Evolutionary conservation across 1,140 invertebrate species (phyloP), one percentile per base, ranked within the genome.

Genomic region (Parapsyche elsis): DNA sequence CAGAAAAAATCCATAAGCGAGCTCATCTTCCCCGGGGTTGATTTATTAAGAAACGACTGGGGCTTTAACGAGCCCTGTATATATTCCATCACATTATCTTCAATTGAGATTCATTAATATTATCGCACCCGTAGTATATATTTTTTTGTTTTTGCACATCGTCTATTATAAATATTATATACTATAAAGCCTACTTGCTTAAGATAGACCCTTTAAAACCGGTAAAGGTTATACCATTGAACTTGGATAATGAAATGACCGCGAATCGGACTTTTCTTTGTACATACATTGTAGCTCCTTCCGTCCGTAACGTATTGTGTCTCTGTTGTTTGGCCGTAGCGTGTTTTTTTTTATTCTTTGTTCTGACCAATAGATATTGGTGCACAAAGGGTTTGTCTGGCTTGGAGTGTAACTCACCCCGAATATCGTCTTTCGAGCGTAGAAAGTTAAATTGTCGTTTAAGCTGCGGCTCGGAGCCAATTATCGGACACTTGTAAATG

Each of bases 31-130:
- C 16, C 21, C 2, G 59, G 21, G 64, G 64, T 67, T 67, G 64
- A 67, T 67, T 67, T 67, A 67, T 67, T 67, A 67, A 67, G 64
- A 67, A 67, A 30, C 24, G 64, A 23, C 14, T 12, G 49, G 49
- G 49, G 49, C 49, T 53, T 16, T 53, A 53, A 53, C 49, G 49
- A 53, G 49, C 16, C 16, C 49, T 38, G 30, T 38, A 38, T 53
- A 53, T 14, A 19, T 53, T 61, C 21, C 24, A 12, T 67, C 9
- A 2, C 5, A 57, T 57, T 23, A 30, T 71, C 59, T 53, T 76
- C 81, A 78, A 80, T 82, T 78, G 79, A 79, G 80, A 82, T 80
- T 80, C 79, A 80, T 78, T 78, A 80, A 82, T 82, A 82, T 82
- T 82, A 73, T 78, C 75, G 76, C 76, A 71, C 44, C 30, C 80